phyloP scores from a whole-genome alignment of 2,888 invertebrate genomes.

The Drosophila nigricruria region DNA sequence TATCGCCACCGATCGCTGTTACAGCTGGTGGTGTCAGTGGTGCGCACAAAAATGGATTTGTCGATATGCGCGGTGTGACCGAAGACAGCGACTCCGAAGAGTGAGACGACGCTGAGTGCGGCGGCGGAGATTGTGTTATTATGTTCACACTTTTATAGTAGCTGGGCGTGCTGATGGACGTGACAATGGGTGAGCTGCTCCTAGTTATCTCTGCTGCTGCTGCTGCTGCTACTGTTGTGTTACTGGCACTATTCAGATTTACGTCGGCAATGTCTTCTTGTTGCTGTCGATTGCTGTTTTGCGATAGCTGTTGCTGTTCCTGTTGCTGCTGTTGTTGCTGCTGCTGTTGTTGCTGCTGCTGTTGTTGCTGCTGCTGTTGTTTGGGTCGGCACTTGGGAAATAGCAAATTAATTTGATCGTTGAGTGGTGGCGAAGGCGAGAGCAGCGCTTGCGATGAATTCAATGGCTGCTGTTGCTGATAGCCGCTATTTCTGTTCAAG shows the following conservation, averaged over 20 bases:
- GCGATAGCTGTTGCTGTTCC: conserved; percentile 20
- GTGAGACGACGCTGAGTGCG: conserved; percentile 83
- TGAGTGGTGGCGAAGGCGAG: conserved; percentile 86
- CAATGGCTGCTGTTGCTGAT: conserved; percentile 60
- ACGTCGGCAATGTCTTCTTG: conserved; percentile 53
- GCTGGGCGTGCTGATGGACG: conserved; percentile 55
- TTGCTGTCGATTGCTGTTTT: conserved; percentile 44
- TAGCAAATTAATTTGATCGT: conserved; percentile 92
- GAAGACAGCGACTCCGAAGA: conserved; percentile 85
- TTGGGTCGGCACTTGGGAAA: conserved; percentile 95
- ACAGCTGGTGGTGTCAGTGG: conserved; percentile 61
- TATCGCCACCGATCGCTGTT: conserved; percentile 3
- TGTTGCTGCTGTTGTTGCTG: conserved; percentile 70
- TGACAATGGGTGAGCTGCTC: conserved; percentile 29
- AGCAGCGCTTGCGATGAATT: conserved; percentile 81
- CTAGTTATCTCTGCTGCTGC: conserved; percentile 43
- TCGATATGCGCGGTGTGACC: conserved; percentile 84
- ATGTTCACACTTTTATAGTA: conserved; percentile 81
- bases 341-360: conserved; percentile 80
- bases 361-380: conserved; percentile 71
- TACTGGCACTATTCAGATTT: conserved; percentile 53
- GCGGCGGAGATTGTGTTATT: conserved; percentile 83
- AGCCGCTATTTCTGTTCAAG: conserved; percentile 48
- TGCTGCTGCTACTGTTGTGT: conserved; percentile 19
- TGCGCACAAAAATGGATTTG: conserved; percentile 84